Base-by-base conservation (phyloP, 2,888 invertebrate genomes). In the Dicyrtoma fusca region DNA sequence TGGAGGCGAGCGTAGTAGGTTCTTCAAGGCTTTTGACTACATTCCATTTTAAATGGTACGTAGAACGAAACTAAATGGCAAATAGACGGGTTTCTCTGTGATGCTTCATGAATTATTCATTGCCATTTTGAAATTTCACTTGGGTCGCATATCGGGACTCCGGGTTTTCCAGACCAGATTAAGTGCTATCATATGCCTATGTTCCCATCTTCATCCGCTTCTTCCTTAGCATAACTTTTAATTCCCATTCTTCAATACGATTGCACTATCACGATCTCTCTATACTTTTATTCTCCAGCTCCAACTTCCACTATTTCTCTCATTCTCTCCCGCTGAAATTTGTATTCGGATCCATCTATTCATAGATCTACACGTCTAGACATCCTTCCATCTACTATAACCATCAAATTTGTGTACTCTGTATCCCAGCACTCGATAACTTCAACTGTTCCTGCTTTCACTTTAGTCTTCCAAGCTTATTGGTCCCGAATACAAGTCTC, bases 81-180 rank as follows among this genome's bases (percentile, higher is more conserved):
- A 71, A 74, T 69, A 68, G 71, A 71, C 69, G 71, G 66, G 66
- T 74, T 74, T 74, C 75, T 76, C 75, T 75, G 70, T 74, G 77
- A 68, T 42, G 61, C 75, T 73, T 79, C 77, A 79, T 79, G 79
- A 77, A 79, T 79, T 78, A 79, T 79, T 77, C 75, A 79, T 77
- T 65, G 72, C 73, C 77, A 76, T 77, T 79, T 79, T 79, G 76
- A 79, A 79, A 78, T 79, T 79, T 78, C 77, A 77, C 77, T 78
- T 78, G 75, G 76, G 76, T 57, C 74, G 77, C 74, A 76, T 69
- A 49, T 64, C 62, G 69, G 69, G 63, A 26, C 34, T 51, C 73
- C 51, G 21, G 63, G 64, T 61, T 69, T 72, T 65, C 61, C 55
- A 44, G 66, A 68, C 72, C 69, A 77, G 77, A 77, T 79, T 79